Base-by-base conservation (phyloP, 2,888 invertebrate genomes). In the Tribolium freemani region DNA sequence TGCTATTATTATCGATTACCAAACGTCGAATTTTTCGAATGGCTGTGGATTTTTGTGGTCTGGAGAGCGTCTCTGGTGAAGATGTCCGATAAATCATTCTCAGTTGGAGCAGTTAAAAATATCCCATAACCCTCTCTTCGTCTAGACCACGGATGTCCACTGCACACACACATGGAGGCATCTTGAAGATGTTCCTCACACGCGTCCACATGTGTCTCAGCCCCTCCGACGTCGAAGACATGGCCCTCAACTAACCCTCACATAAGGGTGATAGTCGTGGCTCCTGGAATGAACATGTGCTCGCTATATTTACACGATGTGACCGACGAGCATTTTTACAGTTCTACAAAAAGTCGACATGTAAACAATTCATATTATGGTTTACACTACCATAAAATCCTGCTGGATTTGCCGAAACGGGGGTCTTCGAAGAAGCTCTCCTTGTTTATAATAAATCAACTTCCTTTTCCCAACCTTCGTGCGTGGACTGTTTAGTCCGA, bases 121-220 rank as follows among this genome's bases (percentile, higher is more conserved):
- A 83, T 81, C 80, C 72, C 80, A 60, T 81, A 82, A 83, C 83
- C 83, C 84, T 83, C 79, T 83, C 79, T 45, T 38, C 46, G 76
- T 73, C 74, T 75, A 74, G 75, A 76, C 74, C 73, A 79, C 78
- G 79, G 78, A 80, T 83, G 83, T 83, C 83, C 83, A 82, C 79
- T 81, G 78, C 78, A 77, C 76, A 78, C 75, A 76, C 75, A 79
- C 72, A 78, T 78, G 77, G 75, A 77, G 76, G 76, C 79, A 79
- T 81, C 82, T 83, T 80, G 82, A 78, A 82, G 81, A 83, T 83
- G 82, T 85, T 84, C 83, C 84, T 85, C 84, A 84, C 84, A 84
- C 84, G 78, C 81, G 76, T 83, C 81, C 83, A 84, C 84, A 84
- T 83, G 82, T 84, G 84, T 75, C 74, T 77, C 75, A 71, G 77